A percentile compares a stretch with the other conserved stretches of the same genome.
Evolutionary conservation across 1,140 invertebrate species (phyloP).

Genomic region (Daktulosphaira vitifoliae): DNA sequence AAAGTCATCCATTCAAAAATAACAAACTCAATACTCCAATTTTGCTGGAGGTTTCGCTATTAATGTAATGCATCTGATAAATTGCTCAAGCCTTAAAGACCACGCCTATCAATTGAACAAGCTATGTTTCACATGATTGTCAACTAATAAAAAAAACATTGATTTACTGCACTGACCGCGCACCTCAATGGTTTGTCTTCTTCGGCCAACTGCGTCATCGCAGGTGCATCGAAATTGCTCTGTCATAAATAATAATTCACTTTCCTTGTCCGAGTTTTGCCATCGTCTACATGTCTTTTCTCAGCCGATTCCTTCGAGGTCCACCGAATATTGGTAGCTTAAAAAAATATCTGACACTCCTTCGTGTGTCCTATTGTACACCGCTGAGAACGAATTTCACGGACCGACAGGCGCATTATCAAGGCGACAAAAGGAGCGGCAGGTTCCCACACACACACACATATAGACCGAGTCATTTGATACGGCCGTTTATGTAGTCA

Average conservation of each 20-base stretch:
- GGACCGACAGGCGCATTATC: slow-evolving; percentile 29
- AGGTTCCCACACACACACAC: slow-evolving; percentile 30
- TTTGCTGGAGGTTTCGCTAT: too few species aligned
- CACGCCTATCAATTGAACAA: background rate
- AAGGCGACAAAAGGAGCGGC: slow-evolving; percentile 21
- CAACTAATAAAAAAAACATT: slow-evolving; percentile 21
- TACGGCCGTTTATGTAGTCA: slow-evolving; percentile 19
- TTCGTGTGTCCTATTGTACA: slow-evolving; percentile 4
- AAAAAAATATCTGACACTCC: slow-evolving; percentile 21
- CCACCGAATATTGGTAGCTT: slow-evolving; percentile 14
- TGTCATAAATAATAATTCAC: slow-evolving; percentile 25
- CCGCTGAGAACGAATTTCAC: slow-evolving; percentile 29
- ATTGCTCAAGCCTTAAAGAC: too few species aligned
- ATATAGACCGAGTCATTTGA: slow-evolving; percentile 12
- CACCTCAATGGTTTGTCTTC: background rate
- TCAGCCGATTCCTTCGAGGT: background rate
- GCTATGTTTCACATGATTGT: slow-evolving; percentile 30
- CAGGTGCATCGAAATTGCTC: slow-evolving; percentile 20
- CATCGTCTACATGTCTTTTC: slow-evolving; percentile 3
- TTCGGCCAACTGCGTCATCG: background rate
- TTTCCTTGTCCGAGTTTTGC: background rate
- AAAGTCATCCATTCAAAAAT: too few species aligned
- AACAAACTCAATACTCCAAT: too few species aligned
- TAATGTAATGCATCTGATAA: too few species aligned
- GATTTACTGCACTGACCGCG: slow-evolving; percentile 22